phyloP scores from a whole-genome alignment of 2,113 vertebrate species.

The Nyctibius bracteatus region DNA sequence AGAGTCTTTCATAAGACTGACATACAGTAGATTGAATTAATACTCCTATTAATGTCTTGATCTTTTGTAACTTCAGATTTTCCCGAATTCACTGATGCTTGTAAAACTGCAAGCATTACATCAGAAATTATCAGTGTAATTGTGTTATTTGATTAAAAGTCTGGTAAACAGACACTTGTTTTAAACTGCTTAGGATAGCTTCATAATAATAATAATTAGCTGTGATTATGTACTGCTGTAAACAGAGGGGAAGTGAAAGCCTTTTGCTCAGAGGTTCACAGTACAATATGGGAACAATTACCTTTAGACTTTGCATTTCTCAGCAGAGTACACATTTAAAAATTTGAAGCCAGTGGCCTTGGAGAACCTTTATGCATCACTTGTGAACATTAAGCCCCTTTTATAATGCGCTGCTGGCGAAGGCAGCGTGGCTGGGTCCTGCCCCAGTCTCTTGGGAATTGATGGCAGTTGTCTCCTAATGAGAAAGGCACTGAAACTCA shows the following conservation, averaged over 20 bases:
- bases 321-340: neutral
- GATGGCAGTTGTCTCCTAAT: conserved; percentile 63
- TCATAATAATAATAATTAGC: neutral
- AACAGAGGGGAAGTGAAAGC: neutral
- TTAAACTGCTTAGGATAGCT: neutral
- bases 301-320: neutral
- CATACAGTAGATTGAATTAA: neutral
- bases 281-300: neutral
- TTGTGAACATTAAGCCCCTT: neutral
- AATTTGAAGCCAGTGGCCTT: neutral
- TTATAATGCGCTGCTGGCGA: neutral
- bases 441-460: conserved; percentile 11
- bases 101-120: neutral
- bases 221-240: neutral
- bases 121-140: neutral
- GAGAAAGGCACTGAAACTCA: conserved; percentile 70
- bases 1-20: neutral
- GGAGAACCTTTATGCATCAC: neutral
- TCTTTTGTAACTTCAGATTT: neutral
- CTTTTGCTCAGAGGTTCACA: neutral
- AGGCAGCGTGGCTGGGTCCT: neutral
- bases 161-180: neutral
- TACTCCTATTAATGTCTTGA: neutral
- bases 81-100: neutral
- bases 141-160: neutral